Conservation (phyloP, 2,113 vertebrate genomes). For the Genyomyrus donnyi region DNA sequence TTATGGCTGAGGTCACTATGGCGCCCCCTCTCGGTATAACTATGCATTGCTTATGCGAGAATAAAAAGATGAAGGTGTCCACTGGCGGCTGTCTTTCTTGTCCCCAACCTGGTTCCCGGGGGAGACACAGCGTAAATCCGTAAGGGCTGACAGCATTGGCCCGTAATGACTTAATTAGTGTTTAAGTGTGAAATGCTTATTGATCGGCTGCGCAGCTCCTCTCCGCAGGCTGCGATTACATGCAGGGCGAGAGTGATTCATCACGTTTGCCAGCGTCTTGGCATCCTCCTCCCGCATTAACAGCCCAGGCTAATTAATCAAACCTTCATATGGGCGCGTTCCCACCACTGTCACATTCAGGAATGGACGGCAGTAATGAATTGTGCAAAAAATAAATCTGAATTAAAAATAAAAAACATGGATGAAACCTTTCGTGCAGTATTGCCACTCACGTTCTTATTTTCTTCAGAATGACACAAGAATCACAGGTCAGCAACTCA, state of each 20-base stretch:
- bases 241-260: constrained; percentile 31
- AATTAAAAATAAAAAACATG: constrained; percentile 17
- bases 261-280: constrained; percentile 16
- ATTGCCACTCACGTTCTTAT: neutral
- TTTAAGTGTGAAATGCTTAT: constrained; percentile 50
- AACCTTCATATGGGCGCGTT: neutral
- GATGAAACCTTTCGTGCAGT: neutral
- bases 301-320: constrained; percentile 30
- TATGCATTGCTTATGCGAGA: neutral
- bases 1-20: constrained; percentile 18
- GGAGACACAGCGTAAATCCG: neutral
- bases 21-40: constrained; percentile 3
- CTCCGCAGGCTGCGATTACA: constrained; percentile 25
- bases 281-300: constrained; percentile 14
- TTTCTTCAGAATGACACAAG: neutral
- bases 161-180: constrained; percentile 53
- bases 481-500: neutral
- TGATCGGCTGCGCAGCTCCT: constrained; percentile 41
- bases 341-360: constrained; percentile 6
- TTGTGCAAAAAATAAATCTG: constrained; percentile 16
- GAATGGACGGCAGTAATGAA: constrained; percentile 22
- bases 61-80: neutral
- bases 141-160: constrained; percentile 26
- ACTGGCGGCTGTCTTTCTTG: constrained; percentile 4
- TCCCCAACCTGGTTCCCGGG: neutral